Evolutionary conservation across 2,113 vertebrate genomes (phyloP).

Genomic region (Cyanoderma ruficeps): DNA sequence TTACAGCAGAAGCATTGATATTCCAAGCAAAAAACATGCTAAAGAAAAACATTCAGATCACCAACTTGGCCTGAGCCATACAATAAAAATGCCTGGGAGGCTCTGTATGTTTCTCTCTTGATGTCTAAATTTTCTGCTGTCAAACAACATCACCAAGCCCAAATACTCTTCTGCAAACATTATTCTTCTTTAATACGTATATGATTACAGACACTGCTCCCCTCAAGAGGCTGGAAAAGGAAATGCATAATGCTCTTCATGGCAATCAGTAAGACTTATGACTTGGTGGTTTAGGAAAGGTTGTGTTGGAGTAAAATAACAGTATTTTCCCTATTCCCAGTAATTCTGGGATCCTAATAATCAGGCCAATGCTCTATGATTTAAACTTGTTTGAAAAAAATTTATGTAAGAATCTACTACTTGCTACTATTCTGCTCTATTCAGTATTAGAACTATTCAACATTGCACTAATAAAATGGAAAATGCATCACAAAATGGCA

Average conservation of each 20-base stretch:
- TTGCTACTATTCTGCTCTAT: not conserved
- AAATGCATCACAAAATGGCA: not conserved
- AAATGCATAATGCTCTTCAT: not conserved
- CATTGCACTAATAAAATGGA: not conserved
- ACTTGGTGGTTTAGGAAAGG: not conserved
- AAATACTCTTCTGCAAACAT: not conserved
- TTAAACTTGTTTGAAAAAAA: not conserved
- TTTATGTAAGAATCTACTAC: not conserved
- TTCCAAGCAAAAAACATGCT: not conserved
- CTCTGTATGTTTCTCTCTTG: not conserved
- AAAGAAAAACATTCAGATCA: not conserved
- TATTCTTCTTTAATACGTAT: not conserved
- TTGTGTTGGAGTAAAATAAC: not conserved
- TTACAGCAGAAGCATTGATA: not conserved
- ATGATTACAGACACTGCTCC: not conserved
- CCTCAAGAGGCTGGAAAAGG: slow-evolving; percentile 24
- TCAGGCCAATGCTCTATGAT: not conserved
- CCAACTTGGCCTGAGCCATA: not conserved
- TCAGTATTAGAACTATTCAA: not conserved
- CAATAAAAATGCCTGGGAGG: not conserved
- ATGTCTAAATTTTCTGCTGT: not conserved
- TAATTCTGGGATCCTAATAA: not conserved
- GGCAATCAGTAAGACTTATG: not conserved
- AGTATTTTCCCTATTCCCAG: not conserved
- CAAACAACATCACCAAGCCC: not conserved